phyloP scores from a whole-genome alignment of 2,888 invertebrate species.

The Ceraclea dissimilis region DNA sequence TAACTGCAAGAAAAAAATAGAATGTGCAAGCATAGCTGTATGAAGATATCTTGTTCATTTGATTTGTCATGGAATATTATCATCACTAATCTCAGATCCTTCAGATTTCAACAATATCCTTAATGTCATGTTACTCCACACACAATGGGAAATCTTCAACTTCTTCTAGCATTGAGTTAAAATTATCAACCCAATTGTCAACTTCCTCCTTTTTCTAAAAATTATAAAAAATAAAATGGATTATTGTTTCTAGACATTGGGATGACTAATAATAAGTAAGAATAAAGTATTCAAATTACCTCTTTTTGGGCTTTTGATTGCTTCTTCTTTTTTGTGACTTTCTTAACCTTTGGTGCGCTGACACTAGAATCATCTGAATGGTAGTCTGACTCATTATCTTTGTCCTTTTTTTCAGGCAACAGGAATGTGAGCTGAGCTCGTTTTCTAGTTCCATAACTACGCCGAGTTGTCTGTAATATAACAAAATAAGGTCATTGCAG shows the following conservation, averaged over 20 bases:
- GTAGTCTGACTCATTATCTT: conserved; percentile 11
- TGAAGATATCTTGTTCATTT: too few species aligned
- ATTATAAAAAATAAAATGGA: not conserved
- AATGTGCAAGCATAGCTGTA: too few species aligned
- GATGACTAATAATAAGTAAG: too few species aligned
- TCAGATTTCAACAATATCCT: too few species aligned
- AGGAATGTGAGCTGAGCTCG: conserved; percentile 16
- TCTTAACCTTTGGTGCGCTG: conserved; percentile 10
- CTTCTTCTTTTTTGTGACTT: conserved; percentile 18
- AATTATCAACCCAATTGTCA: conserved; percentile 48
- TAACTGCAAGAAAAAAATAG: too few species aligned
- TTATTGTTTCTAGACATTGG: too few species aligned
- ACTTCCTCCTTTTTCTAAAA: conserved; percentile 47
- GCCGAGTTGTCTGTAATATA: conserved; percentile 16
- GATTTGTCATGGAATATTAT: too few species aligned
- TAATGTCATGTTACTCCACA: conserved; percentile 34
- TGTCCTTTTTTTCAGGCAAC: not conserved
- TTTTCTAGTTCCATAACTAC: conserved; percentile 20
- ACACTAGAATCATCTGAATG: conserved; percentile 2
- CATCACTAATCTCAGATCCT: too few species aligned
- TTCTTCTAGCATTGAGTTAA: conserved; percentile 53
- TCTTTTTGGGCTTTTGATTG: conserved; percentile 20
- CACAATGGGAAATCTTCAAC: conserved; percentile 43
- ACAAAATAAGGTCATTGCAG: too few species aligned
- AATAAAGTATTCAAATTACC: too few species aligned